Evolutionary conservation across 2,888 invertebrate genomes (phyloP).

Genomic region (Embidobia sp.): DNA sequence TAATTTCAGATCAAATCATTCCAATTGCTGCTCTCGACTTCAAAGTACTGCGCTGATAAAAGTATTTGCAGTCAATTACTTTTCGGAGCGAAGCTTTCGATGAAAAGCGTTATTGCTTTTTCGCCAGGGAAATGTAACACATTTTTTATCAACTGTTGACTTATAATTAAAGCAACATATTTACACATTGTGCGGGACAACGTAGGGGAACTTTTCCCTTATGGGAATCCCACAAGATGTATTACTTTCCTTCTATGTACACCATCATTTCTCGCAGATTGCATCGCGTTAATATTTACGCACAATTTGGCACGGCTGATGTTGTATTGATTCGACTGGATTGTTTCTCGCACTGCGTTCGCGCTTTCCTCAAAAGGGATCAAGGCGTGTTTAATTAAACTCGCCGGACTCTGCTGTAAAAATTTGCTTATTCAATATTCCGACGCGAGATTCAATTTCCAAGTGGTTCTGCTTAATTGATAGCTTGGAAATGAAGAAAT

Average conservation of each 20-base stretch:
- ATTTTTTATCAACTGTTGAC: constrained; percentile 60
- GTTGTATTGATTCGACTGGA: constrained; percentile 58
- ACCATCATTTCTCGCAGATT: constrained; percentile 62
- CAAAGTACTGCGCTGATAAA: too few relatives aligned
- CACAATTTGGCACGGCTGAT: constrained; percentile 59
- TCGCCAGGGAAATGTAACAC: constrained; percentile 11
- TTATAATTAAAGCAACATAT: constrained; percentile 64
- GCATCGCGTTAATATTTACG: constrained; percentile 65
- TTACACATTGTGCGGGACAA: constrained; percentile 40
- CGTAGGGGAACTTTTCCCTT: constrained; percentile 57
- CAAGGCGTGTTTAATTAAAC: constrained; percentile 31
- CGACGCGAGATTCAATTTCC: constrained; percentile 16
- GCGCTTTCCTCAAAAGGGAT: constrained; percentile 14
- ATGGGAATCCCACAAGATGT: constrained; percentile 61
- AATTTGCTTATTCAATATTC: constrained; percentile 12
- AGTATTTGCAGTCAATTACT: too few relatives aligned
- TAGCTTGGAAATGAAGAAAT: too few relatives aligned
- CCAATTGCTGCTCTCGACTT: too few relatives aligned
- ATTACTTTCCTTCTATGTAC: constrained; percentile 48
- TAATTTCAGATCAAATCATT: too few relatives aligned
- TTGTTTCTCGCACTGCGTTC: constrained; percentile 47
- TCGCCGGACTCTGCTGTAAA: constrained; percentile 12
- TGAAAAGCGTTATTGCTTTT: constrained; percentile 27
- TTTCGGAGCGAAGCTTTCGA: too few relatives aligned
- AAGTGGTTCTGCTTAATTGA: not conserved